Percentiles rank a stretch among this genome's conserved stretches.
These are phyloP conservation scores for Hippocampus mohnikei DNA, from an alignment of 2,113 vertebrate genomes.

Conservation along the genomic window DNA sequence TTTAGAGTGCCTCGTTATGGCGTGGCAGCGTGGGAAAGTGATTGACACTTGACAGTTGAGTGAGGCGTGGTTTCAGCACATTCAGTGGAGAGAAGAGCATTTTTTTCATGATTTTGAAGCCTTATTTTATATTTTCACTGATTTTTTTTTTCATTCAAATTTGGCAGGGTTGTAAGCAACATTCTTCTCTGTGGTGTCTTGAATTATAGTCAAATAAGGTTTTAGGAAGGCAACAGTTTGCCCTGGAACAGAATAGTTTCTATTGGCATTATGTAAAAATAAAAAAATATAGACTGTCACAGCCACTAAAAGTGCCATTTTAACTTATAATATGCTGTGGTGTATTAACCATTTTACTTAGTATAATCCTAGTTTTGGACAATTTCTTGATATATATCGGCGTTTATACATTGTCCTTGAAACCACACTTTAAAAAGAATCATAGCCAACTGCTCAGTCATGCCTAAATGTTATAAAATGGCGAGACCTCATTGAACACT, in stretches of 20 bases:
- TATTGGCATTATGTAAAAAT: neutral
- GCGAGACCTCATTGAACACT: neutral
- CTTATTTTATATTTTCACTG: no score
- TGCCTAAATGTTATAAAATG: neutral
- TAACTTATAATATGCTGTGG: neutral
- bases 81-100: no score
- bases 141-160: no score
- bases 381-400: neutral
- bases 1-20: no score
- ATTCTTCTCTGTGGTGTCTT: no score
- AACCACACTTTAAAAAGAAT: neutral
- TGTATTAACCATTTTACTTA: neutral
- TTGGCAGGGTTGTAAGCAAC: no score
- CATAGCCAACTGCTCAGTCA: neutral
- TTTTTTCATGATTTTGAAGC: no score
- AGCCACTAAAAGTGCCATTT: neutral
- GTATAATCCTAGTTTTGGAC: neutral
- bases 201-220: no score
- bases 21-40: no score
- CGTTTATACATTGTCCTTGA: neutral
- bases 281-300: neutral
- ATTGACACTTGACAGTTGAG: no score
- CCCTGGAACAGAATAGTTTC: neutral
- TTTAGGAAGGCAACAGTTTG: neutral
- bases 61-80: no score